Conservation (phyloP, 2,888 invertebrate species). For the Pegoplata infirma region DNA sequence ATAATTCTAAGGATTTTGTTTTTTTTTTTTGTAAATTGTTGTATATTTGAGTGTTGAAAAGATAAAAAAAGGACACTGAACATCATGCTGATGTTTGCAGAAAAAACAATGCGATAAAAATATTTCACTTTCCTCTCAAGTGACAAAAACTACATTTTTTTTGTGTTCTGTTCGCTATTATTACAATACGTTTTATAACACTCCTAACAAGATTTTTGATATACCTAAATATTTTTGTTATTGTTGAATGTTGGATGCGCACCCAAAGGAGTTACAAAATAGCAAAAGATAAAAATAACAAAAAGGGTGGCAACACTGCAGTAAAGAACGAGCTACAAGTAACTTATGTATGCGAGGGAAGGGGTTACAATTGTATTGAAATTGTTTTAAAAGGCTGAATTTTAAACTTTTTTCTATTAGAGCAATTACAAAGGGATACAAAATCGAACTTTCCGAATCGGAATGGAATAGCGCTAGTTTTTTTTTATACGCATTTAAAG, state of each 20-base stretch:
- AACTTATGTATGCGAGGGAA: background rate
- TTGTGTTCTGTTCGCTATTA: background rate
- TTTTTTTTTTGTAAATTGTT: background rate
- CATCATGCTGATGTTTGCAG: background rate
- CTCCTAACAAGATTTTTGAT: slow-evolving; percentile 20
- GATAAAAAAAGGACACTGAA: slow-evolving; percentile 1
- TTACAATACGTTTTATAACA: background rate
- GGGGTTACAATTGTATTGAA: background rate
- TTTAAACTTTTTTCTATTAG: too few relatives aligned
- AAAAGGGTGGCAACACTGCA: slow-evolving; percentile 34
- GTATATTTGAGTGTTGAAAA: background rate
- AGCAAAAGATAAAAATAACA: slow-evolving; percentile 5
- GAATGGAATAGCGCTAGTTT: too few relatives aligned
- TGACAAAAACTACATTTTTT: slow-evolving; percentile 29
- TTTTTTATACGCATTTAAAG: too few relatives aligned
- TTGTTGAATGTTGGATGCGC: slow-evolving; percentile 15
- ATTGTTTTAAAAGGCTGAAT: too few relatives aligned
- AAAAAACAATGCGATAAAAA: slow-evolving; percentile 7
- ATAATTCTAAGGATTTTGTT: slow-evolving; percentile 24
- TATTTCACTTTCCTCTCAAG: slow-evolving; percentile 38
- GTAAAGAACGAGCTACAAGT: slow-evolving; percentile 40
- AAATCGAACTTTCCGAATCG: too few relatives aligned
- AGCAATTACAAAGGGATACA: too few relatives aligned
- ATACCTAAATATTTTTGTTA: slow-evolving; percentile 4
- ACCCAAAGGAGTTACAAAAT: slow-evolving; percentile 34